Evolutionary conservation across 2,888 invertebrate species (phyloP), one percentile per base, ranked within the genome.

Genomic region (Napeogenes inachia): DNA sequence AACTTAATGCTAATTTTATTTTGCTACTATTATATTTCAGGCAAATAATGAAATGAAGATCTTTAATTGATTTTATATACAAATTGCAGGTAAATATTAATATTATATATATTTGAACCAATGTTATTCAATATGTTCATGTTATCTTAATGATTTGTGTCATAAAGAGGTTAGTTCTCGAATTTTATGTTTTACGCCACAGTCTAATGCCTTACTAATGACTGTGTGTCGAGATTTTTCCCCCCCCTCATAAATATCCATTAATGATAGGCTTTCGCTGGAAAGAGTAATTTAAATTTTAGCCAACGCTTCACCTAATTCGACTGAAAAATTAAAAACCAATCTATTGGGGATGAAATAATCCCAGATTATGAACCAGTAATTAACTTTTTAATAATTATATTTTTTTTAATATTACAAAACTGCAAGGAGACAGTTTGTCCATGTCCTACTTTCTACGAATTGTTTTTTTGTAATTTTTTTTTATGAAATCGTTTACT

Each of bases 231-330:
- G 84, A 82, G 87, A 87, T 87, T 88, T 85, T 87, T 84, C 78
- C 84, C 72, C 80, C 80, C 74, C 77, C 81, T 85, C 86, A 87
- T 87, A 89, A 89, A 87, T 87, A 87, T 89, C 81, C 85, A 88
- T 87, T 85, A 85, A 83, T 79, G 82, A 82, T 79, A 78, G 78
- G 75, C 78, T 76, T 75, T 73, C 77, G 75, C 74, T 70, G 65
- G 68, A 69, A 71, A 75, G 70, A 77, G 73, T 78, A 78, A 84
- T 84, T 84, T 79, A 80, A 84, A 84, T 77, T 82, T 82, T 73
- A 78, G 70, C 68, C 68, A 68, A 63, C 65, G 70, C 61, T 67
- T 58, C 64, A 60, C 65, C 61, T 63, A 62, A 67, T 63, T 67
- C 59, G 66, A 71, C 67, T 68, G 68, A 65, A 67, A 47, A 67